Conservation (phyloP, 2,797 vertebrate species). For the Lacerta bilineata region DNA sequence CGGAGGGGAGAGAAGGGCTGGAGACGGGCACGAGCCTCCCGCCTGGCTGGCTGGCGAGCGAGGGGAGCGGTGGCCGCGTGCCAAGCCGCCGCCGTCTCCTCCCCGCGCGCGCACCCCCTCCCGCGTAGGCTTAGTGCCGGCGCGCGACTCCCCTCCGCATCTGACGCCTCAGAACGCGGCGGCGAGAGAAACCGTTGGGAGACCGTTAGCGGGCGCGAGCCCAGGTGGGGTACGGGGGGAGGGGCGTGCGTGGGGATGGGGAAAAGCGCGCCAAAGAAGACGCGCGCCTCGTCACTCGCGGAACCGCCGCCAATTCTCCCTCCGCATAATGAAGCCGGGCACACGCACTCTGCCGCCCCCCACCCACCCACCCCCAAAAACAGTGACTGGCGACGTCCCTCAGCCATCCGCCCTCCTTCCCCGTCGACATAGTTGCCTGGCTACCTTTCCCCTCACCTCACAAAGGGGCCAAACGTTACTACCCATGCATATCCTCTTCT, state of each 20-base stretch:
- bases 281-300: neutral
- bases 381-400: too few species aligned
- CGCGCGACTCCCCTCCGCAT: neutral
- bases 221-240: neutral
- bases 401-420: neutral
- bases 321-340: neutral
- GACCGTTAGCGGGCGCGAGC: slow-evolving; percentile 16
- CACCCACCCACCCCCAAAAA: neutral
- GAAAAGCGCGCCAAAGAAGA: too few species aligned
- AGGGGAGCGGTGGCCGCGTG: slow-evolving; percentile 31
- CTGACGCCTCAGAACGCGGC: slow-evolving; percentile 19
- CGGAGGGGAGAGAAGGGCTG: neutral
- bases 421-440: neutral
- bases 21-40: slow-evolving; percentile 25
- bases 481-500: neutral
- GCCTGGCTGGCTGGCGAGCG: slow-evolving; percentile 2
- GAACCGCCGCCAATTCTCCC: neutral
- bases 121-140: neutral
- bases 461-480: neutral
- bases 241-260: neutral
- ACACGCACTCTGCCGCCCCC: neutral
- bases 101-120: slow-evolving; percentile 37
- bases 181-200: neutral
- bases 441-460: neutral
- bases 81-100: neutral